phyloP scores from a whole-genome alignment of 2,113 vertebrate species.

The Xenopus borealis region DNA sequence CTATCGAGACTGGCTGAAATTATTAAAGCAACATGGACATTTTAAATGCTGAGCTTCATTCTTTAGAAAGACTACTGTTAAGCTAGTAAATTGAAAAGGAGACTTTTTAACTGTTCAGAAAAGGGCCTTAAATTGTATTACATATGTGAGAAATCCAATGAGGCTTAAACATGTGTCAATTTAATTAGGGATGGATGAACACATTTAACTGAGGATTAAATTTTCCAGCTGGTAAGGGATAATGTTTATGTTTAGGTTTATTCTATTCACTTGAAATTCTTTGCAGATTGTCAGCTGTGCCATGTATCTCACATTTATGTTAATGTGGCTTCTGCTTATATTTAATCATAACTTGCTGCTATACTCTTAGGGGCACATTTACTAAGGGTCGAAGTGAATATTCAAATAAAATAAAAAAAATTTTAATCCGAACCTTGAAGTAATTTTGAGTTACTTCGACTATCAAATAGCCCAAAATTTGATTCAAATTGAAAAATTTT shows the following conservation, averaged over 20 bases:
- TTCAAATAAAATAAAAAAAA: too few relatives aligned
- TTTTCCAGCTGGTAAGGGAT: conserved; percentile 32
- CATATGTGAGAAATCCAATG: conserved; percentile 40
- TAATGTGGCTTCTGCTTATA: too few relatives aligned
- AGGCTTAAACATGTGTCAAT: conserved; percentile 44
- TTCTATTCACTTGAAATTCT: conserved; percentile 2
- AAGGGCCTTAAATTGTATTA: conserved; percentile 33
- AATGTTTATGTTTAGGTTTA: conserved; percentile 8
- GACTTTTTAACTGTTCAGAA: conserved; percentile 27
- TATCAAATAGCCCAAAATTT: too few relatives aligned
- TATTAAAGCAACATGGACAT: not conserved
- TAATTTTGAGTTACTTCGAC: too few relatives aligned
- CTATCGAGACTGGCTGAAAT: not conserved
- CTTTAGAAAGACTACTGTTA: not conserved
- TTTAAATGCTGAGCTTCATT: not conserved
- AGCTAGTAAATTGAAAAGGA: conserved; percentile 15
- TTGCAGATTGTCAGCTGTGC: not conserved
- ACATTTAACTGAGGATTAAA: conserved; percentile 39
- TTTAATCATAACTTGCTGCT: too few relatives aligned
- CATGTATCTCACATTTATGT: too few relatives aligned
- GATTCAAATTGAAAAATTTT: too few relatives aligned
- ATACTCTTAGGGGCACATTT: too few relatives aligned
- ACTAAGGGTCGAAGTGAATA: too few relatives aligned
- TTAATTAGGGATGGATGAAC: conserved; percentile 43
- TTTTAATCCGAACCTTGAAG: too few relatives aligned